A percentile compares a stretch with the other conserved stretches of the same genome.
Evolutionary conservation across 2,113 vertebrate genomes (phyloP).

Genomic region (Lasiurus cinereus): DNA sequence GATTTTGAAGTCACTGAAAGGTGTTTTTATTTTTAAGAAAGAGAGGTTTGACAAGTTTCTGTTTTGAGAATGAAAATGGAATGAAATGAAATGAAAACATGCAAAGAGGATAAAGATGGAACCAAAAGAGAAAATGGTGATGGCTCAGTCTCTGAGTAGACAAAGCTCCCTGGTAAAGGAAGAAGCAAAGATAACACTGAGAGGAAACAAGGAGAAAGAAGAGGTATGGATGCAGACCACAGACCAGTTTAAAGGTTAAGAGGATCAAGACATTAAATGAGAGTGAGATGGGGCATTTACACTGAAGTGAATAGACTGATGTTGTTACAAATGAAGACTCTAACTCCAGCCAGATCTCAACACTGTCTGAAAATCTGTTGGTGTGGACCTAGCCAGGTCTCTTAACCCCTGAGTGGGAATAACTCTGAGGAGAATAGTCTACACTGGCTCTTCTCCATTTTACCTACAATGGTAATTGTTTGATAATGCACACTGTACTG

Average conservation of each 20-base stretch:
- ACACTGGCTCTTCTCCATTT: neutral
- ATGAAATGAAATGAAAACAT: slow-evolving; percentile 2
- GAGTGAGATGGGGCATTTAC: accelerated
- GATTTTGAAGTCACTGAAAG: neutral
- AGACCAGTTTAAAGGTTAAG: neutral
- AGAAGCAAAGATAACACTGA: neutral
- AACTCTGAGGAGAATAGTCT: neutral
- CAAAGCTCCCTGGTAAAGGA: neutral
- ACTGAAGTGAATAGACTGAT: neutral
- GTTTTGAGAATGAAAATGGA: neutral
- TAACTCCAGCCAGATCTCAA: neutral
- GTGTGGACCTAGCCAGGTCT: neutral
- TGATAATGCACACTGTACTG: neutral
- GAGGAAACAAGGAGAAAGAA: neutral
- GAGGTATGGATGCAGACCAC: neutral
- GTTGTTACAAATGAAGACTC: neutral
- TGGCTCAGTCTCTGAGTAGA: neutral
- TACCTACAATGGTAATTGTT: neutral
- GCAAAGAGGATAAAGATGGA: neutral
- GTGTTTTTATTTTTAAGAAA: neutral
- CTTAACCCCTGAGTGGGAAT: neutral
- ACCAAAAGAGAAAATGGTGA: neutral
- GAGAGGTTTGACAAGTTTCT: neutral
- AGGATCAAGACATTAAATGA: neutral
- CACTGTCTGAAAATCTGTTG: neutral